These are phyloP conservation scores for Trachelipus rathkii DNA, from an alignment of 1,140 invertebrate species.

Conservation along the genomic window DNA sequence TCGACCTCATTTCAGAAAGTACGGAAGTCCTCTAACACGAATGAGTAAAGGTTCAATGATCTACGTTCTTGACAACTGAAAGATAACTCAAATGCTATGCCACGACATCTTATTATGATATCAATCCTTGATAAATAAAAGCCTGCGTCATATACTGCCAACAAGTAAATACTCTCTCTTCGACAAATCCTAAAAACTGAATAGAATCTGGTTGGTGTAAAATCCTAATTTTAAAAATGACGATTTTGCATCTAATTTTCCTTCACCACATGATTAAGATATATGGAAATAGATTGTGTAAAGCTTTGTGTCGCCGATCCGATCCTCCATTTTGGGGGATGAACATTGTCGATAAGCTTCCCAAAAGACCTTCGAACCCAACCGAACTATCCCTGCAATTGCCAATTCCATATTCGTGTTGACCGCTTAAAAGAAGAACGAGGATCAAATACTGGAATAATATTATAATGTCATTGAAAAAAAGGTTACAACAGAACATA, in stretches of 20 bases:
- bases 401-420: slow-evolving; percentile 63
- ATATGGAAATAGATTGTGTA: slow-evolving; percentile 65
- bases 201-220: neutral
- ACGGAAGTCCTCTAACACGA: too few relatives aligned
- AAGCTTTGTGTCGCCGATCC: slow-evolving; percentile 54
- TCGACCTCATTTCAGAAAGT: too few relatives aligned
- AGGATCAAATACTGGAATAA: slow-evolving; percentile 60
- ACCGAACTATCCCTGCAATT: slow-evolving; percentile 62
- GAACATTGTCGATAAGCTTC: slow-evolving; percentile 57
- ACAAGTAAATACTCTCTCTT: too few relatives aligned
- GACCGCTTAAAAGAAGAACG: slow-evolving; percentile 64
- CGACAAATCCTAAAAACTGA: too few relatives aligned
- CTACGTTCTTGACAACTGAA: too few relatives aligned
- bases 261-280: slow-evolving; percentile 64
- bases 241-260: slow-evolving; percentile 14
- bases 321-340: slow-evolving; percentile 58
- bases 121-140: too few relatives aligned
- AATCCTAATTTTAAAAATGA: neutral
- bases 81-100: too few relatives aligned
- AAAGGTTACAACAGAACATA: too few relatives aligned
- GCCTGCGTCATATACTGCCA: too few relatives aligned
- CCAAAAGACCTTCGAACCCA: slow-evolving; percentile 59
- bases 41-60: too few relatives aligned
- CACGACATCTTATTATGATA: too few relatives aligned
- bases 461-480: slow-evolving; percentile 17